These are phyloP conservation scores for Sebastes taczanowskii DNA, from an alignment of 2,797 vertebrate genomes.

Conservation along the genomic window DNA sequence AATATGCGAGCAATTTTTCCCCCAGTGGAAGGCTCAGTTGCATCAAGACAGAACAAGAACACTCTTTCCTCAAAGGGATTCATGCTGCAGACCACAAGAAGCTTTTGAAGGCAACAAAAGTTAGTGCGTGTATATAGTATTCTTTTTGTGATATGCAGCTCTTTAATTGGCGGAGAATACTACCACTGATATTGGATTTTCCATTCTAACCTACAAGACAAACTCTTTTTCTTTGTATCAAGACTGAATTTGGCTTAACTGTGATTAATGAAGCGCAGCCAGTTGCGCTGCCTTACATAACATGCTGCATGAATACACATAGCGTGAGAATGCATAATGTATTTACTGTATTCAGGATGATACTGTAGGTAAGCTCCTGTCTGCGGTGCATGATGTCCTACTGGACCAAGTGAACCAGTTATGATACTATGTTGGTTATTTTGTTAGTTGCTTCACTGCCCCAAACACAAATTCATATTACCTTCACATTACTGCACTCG, in stretches of 20 bases:
- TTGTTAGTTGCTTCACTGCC: constrained; percentile 35
- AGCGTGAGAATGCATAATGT: constrained; percentile 1
- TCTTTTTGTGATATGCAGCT: constrained; percentile 13
- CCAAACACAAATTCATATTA: constrained; percentile 37
- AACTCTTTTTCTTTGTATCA: constrained; percentile 4
- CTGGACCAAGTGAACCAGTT: constrained; percentile 41
- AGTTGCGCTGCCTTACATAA: constrained; percentile 11
- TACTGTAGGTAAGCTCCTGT: constrained; percentile 27
- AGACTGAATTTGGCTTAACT: constrained; percentile 13
- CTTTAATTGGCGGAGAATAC: constrained; percentile 15
- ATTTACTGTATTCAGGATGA: constrained; percentile 17
- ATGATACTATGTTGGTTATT: constrained; percentile 8
- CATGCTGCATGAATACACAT: constrained; percentile 26
- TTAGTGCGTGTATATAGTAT: constrained; percentile 8
- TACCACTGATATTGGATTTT: constrained; percentile 16
- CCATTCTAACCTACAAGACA: constrained; percentile 5
- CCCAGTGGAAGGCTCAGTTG: constrained; percentile 48
- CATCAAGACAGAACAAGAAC: constrained; percentile 57
- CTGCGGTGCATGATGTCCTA: constrained; percentile 9
- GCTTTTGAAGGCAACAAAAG: constrained; percentile 41
- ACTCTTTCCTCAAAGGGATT: constrained; percentile 50
- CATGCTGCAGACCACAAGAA: constrained; percentile 34
- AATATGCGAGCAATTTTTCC: constrained; percentile 32
- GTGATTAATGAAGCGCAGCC: constrained; percentile 25
- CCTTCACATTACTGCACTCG: constrained; percentile 28